Evolutionary conservation across 1,140 invertebrate genomes (phyloP), one percentile per base, ranked within the genome.

Genomic region (Pseudobourletiella spinata): DNA sequence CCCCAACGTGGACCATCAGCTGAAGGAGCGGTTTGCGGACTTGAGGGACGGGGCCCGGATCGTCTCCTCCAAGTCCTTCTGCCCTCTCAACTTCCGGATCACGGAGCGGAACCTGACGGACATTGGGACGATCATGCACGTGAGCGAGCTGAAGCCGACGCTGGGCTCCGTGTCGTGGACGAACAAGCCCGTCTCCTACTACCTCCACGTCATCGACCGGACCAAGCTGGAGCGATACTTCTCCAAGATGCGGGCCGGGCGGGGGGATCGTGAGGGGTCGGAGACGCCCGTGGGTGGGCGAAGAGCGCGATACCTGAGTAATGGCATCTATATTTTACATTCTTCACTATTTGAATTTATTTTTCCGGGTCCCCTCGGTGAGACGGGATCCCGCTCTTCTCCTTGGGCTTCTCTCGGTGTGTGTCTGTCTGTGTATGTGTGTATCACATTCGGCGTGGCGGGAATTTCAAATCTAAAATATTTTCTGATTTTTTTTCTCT

Each of bases 41-140:
- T 82, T 98, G 68, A 89, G 89, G 71, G 95, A 98, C 77, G 91
- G 91, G 64, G 92, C 95, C 16, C 84, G 90, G 71, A 95, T 98
- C 66, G 92, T 98, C 20, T 98, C 95, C n/a, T 98, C 95, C 15
- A 97, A 96, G 77, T 92, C 92, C 64, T 98, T 98, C 78, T 98
- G 95, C 79, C 93, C 94, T 2, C 79, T 96, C 25, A 98, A 98
- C 78, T 98, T 98, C 81, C 82, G 95, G 69, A 97, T 98, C 72
- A 96, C 94, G 14, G 94, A 97, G 78, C 78, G 91, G 42, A 63
- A 67, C 67, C 72, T 71, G 67, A 79, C 82, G 83, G 95, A 98
- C 80, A 97, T 98, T 74, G 95, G 94, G 58, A 95, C 94, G 42
- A 98, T 98, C 72, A 96, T 98, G 91, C 91, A 96, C 74, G 93